Base-by-base conservation (phyloP, 2,888 invertebrate species). In the Gerris lacustris region DNA sequence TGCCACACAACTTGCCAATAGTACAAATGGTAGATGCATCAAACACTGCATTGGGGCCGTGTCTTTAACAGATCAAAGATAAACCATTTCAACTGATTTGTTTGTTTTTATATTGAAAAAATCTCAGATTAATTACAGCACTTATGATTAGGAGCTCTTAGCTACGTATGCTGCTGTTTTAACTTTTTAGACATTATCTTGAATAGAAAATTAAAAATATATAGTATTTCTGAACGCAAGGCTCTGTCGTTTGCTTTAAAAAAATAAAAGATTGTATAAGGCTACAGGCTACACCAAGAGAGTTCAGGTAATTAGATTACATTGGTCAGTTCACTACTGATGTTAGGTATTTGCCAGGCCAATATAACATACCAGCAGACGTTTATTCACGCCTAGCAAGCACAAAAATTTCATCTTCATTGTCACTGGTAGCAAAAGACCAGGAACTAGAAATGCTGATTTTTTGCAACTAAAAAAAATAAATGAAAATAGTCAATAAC, bases 101-200 rank as follows among this genome's bases (percentile, higher is more conserved):
- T n/a, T n/a, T n/a, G n/a, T n/a, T n/a, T n/a, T n/a, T n/a, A n/a
- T n/a, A 31, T 31, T 31, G 31, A 31, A 1, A 1, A 1, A 31
- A 31, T 1, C 31, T 4, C 1, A 31, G 4, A 31, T 31, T 31
- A 31, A 4, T 31, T 2, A 31, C 31, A 2, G 31, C 64, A 68
- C 73, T 15, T 55, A 72, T 64, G 71, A 75, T 45, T 15, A 74
- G 5, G 74, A 75, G 67, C 63, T 74, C 0, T 47, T 74, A 9
- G 73, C 75, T 5, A 70, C 70, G 6, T 75, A 73, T 64, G 44
- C 43, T 1, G 69, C 69, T 31, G 67, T 73, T 5, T 31, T 62
- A 69, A 47, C 67, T 73, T 17, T 75, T 75, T 67, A 43, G 67
- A 44, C 64, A 70, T 67, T 44, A 73, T 44, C 45, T 76, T 1